Conservation (phyloP, 2,888 invertebrate genomes). For the Nemotelus pantherinus region DNA sequence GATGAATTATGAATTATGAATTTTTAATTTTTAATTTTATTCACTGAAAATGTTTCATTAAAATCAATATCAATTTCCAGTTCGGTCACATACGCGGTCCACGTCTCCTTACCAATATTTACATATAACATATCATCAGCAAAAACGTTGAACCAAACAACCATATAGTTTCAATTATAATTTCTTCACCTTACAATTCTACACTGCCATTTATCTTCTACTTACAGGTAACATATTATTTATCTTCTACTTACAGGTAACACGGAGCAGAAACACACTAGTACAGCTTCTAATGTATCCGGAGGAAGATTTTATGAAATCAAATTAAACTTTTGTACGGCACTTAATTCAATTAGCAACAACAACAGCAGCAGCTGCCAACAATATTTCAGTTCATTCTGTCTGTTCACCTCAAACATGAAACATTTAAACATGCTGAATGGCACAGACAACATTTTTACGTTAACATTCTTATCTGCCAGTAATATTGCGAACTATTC, state of each 20-base stretch:
- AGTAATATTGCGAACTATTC: too few relatives aligned
- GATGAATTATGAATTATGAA: too few relatives aligned
- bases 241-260: neutral
- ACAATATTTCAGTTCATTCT: neutral
- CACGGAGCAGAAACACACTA: neutral
- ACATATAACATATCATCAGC: too few relatives aligned
- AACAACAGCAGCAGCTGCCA: neutral
- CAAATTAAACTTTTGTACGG: neutral
- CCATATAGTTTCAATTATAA: neutral
- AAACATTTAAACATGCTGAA: too few relatives aligned
- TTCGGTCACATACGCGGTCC: too few relatives aligned
- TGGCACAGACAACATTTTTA: too few relatives aligned
- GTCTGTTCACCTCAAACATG: neutral
- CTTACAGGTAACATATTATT: neutral
- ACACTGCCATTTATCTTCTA: neutral
- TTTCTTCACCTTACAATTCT: neutral
- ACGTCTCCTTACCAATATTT: too few relatives aligned
- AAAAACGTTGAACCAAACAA: too few relatives aligned
- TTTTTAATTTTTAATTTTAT: too few relatives aligned
- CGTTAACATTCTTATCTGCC: too few relatives aligned
- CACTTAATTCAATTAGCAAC: slow-evolving; percentile 1
- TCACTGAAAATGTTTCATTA: too few relatives aligned
- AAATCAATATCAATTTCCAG: too few relatives aligned
- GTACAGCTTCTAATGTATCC: neutral
- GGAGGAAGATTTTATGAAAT: neutral